These are phyloP conservation scores for Muschampia plurimacula DNA, from an alignment of 2,888 invertebrate genomes.

Conservation along the genomic window DNA sequence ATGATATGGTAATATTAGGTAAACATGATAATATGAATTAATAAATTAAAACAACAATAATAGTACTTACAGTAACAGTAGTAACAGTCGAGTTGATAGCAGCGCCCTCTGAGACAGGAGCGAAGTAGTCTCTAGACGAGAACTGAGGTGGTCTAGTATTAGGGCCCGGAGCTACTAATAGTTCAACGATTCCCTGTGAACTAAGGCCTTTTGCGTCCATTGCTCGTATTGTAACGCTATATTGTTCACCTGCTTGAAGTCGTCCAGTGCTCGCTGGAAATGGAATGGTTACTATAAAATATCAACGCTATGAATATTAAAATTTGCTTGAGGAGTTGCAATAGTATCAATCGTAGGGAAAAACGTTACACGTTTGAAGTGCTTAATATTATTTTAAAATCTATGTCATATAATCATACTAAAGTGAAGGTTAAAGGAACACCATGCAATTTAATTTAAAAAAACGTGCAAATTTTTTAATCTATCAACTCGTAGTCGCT, in stretches of 20 bases:
- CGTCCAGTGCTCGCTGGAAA: slow-evolving; percentile 90
- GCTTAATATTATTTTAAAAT: no score
- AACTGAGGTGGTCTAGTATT: slow-evolving; percentile 93
- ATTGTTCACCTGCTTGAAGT: slow-evolving; percentile 94
- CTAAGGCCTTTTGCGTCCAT: slow-evolving; percentile 92
- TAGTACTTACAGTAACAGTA: slow-evolving; percentile 87
- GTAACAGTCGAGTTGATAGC: slow-evolving; percentile 94
- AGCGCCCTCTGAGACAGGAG: slow-evolving; percentile 95
- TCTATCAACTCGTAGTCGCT: neutral
- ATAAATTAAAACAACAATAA: neutral
- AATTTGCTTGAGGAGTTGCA: no score
- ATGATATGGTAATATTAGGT: no score
- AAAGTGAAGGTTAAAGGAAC: no score
- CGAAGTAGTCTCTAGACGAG: slow-evolving; percentile 92
- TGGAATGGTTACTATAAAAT: neutral
- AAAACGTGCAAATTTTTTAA: neutral
- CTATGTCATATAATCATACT: no score
- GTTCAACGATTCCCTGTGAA: slow-evolving; percentile 94
- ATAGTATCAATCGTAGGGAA: no score
- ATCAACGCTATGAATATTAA: no score
- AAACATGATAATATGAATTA: no score
- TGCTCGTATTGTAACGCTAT: slow-evolving; percentile 94
- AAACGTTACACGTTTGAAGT: no score
- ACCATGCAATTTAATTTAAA: neutral
- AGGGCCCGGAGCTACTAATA: slow-evolving; percentile 94